These are phyloP conservation scores for Anolis sagrei DNA, from an alignment of 2,113 vertebrate species.

Conservation along the genomic window DNA sequence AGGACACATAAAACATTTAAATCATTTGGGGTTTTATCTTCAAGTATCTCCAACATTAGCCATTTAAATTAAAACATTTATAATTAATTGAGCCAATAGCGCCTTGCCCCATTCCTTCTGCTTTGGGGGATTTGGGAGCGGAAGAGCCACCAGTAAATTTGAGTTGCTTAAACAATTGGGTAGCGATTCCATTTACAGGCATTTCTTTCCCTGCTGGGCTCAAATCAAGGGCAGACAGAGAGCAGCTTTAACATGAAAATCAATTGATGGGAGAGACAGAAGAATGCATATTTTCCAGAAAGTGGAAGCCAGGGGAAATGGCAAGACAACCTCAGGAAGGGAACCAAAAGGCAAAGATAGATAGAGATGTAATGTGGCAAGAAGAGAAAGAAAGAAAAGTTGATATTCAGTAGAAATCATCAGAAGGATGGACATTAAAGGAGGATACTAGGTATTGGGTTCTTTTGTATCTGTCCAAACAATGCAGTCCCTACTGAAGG, in stretches of 20 bases:
- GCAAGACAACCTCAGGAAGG: neutral
- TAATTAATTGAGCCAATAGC: conserved; percentile 75
- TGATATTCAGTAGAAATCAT: neutral
- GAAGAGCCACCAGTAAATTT: conserved; percentile 44
- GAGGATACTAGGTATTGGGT: neutral
- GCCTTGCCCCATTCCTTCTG: conserved; percentile 28
- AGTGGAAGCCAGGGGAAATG: conserved; percentile 3
- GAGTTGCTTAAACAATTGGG: conserved; percentile 51
- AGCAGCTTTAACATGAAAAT: conserved; percentile 57
- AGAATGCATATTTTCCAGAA: fast-evolving
- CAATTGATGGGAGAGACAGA: conserved; percentile 57
- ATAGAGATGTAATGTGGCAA: neutral
- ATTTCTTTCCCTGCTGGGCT: conserved; percentile 51
- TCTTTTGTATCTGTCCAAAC: neutral
- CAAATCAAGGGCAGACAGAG: conserved; percentile 55
- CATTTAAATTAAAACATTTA: conserved; percentile 74
- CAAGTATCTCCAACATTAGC: conserved; percentile 64
- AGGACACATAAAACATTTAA: conserved; percentile 66
- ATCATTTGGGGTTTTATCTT: conserved; percentile 61
- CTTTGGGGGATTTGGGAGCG: conserved; percentile 37
- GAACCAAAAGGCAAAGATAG: neutral
- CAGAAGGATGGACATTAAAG: neutral
- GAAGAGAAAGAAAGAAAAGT: neutral
- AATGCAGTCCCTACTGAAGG: neutral
- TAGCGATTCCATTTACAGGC: conserved; percentile 37